phyloP scores from a whole-genome alignment of 2,797 vertebrate species.

The Myripristis jacobus region DNA sequence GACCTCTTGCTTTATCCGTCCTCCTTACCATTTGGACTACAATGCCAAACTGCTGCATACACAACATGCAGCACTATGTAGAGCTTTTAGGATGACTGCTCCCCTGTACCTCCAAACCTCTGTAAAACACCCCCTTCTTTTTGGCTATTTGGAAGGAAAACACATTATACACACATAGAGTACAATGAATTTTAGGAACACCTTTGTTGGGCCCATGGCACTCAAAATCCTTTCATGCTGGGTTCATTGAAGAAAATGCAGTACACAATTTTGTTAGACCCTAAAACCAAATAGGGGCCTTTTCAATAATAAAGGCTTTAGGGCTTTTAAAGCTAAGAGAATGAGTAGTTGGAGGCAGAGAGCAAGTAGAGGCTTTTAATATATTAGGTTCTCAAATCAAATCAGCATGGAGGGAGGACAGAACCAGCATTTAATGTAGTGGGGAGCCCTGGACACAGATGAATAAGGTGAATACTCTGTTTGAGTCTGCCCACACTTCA shows the following conservation, averaged over 20 bases:
- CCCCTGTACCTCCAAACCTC: slow-evolving; percentile 32
- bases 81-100: slow-evolving; percentile 52
- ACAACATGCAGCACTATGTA: slow-evolving; percentile 2
- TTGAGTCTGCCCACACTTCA: slow-evolving; percentile 62
- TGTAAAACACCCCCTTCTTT: slow-evolving; percentile 40
- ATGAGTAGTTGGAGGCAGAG: slow-evolving; percentile 61
- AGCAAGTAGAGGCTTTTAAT: slow-evolving; percentile 74
- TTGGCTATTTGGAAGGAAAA: slow-evolving; percentile 50
- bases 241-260: slow-evolving; percentile 50
- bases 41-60: not conserved
- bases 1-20: too few relatives aligned
- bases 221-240: slow-evolving; percentile 64
- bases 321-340: slow-evolving; percentile 76
- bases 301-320: slow-evolving; percentile 68
- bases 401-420: slow-evolving; percentile 68
- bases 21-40: too few relatives aligned
- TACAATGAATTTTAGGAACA: slow-evolving; percentile 59
- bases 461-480: slow-evolving; percentile 65
- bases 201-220: slow-evolving; percentile 29
- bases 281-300: slow-evolving; percentile 66
- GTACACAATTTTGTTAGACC: slow-evolving; percentile 54
- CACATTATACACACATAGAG: slow-evolving; percentile 41
- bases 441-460: slow-evolving; percentile 58
- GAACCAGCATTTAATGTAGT: slow-evolving; percentile 64
- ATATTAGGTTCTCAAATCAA: slow-evolving; percentile 82